Base-by-base conservation (phyloP, 2,797 vertebrate species). In the Malurus splendens region DNA sequence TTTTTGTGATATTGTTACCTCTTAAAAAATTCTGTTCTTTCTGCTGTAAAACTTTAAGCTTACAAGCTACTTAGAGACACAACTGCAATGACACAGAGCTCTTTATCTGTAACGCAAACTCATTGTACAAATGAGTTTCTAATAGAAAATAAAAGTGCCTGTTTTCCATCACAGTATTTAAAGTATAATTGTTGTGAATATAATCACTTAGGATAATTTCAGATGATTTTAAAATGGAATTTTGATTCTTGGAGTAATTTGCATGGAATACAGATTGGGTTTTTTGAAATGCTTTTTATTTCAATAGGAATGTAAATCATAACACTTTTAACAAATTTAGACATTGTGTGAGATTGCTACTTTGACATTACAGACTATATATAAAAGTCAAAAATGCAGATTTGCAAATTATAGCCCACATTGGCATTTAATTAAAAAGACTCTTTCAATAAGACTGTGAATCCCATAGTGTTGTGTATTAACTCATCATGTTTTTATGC, bases 1-100 rank as follows among this genome's bases (percentile, higher is more conserved):
- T 61, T 28, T 55, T 45, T 50, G 19, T 44, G 39, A 66, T 42
- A 23, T 22, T 72, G 2, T 18, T 44, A 23, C 10, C 64, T 75
- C 59, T 41, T 56, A 20, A 62, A 80, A 82, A 52, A 11, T 24
- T 18, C n/a, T 44, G 7, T 23, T 7, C 9, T 75, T 70, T 77
- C 28, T 52, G 14, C 18, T 72, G 12, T 6, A 41, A 56, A 86
- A 25, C 2, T 50, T 83, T 51, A 75, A 41, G 10, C 17, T 76
- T 76, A 13, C 56, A 51, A 61, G 30, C 2, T 90, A 6, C 38
- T 61, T 57, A 33, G 5, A 12, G 7, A 22, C 2, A 2, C 0
- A 0, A 25, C 48, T 55, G 14, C 13, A 11, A 6, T 2, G 1
- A 24, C 19, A 47, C 11, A 24, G 3, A 70, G 15, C 14, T 80